Evolutionary conservation across 2,113 vertebrate species (phyloP).

Genomic region (Mus pahari): DNA sequence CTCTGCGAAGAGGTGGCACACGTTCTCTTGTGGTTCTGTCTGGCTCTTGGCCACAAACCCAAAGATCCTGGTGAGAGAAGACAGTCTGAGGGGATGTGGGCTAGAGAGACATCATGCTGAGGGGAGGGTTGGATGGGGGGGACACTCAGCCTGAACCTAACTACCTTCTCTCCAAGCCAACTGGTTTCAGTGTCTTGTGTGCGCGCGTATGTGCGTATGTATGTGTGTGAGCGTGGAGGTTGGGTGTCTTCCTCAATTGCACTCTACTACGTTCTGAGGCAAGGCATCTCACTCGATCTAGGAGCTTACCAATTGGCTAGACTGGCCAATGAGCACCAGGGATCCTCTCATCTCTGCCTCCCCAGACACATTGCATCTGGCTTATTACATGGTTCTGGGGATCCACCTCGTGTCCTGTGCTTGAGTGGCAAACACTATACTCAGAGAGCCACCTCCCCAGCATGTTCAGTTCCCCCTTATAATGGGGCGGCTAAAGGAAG

Average conservation of each 20-base stretch:
- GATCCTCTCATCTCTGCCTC: not conserved
- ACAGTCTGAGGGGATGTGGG: not conserved
- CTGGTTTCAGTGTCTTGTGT: not conserved
- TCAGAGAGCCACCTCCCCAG: not conserved
- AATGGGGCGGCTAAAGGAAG: no score
- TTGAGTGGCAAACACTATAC: not conserved
- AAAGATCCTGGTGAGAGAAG: slow-evolving; percentile 89
- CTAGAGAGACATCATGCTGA: not conserved
- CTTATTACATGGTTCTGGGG: not conserved
- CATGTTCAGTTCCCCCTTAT: not conserved
- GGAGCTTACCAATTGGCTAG: not conserved
- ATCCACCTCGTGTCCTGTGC: no score
- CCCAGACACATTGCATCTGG: not conserved
- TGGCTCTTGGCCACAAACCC: slow-evolving; percentile 93
- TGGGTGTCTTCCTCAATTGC: no score
- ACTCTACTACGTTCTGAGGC: not conserved
- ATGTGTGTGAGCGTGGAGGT: not conserved
- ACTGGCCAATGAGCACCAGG: not conserved
- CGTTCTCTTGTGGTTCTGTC: slow-evolving; percentile 88
- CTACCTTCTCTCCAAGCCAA: no score
- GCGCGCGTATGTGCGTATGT: not conserved
- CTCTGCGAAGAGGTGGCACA: slow-evolving; percentile 95
- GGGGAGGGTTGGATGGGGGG: not conserved
- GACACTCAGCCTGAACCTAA: not conserved
- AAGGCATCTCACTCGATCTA: not conserved